These are phyloP conservation scores for Lamellibrachia satsuma DNA, from an alignment of 2,888 invertebrate genomes.

Conservation along the genomic window DNA sequence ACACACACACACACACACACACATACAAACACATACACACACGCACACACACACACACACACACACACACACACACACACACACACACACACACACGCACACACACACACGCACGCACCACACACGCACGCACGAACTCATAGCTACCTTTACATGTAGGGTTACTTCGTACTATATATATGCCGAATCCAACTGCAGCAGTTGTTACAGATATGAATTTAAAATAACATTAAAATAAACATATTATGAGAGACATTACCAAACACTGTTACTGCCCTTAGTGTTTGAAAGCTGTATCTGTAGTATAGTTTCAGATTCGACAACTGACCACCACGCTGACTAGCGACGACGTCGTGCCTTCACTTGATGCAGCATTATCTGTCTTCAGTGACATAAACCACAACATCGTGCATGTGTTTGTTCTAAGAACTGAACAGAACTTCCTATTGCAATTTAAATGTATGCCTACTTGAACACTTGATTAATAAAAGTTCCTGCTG, in stretches of 20 bases:
- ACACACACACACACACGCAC: no score
- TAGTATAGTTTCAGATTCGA: background rate
- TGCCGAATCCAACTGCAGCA: no score
- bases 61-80: no score
- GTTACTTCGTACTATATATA: no score
- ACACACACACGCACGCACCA: no score
- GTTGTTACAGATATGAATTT: no score
- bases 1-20: no score
- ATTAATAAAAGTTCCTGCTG: conserved; percentile 6
- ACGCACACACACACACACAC: no score
- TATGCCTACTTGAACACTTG: background rate
- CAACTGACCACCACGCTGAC: background rate
- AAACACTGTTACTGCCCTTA: background rate
- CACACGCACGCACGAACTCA: no score
- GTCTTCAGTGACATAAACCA: background rate
- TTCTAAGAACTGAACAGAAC: background rate
- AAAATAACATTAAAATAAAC: background rate
- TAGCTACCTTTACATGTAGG: background rate
- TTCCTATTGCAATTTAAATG: background rate
- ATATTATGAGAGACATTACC: background rate
- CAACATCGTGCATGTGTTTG: background rate
- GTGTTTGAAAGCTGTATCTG: background rate
- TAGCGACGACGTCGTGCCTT: background rate
- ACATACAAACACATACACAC: no score
- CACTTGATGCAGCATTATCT: background rate